Evolutionary conservation across 2,888 invertebrate genomes (phyloP), one percentile per base, ranked within the genome.

Genomic region (Yponomeuta sedellus): DNA sequence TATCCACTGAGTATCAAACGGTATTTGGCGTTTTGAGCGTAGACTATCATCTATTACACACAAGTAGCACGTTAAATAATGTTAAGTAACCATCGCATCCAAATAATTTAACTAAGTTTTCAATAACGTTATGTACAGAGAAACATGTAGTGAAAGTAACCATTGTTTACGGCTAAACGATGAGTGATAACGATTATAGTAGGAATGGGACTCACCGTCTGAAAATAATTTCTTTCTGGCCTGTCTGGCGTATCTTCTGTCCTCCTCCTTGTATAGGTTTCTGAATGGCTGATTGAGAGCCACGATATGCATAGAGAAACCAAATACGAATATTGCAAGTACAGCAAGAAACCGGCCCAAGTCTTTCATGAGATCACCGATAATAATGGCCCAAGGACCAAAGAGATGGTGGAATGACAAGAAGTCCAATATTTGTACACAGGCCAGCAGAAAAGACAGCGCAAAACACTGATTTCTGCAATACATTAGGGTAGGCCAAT

Each of bases 381-480:
- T 99, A 83, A 99, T 99, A 80, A 99, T 99, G 44, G 99, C 99
- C 99, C 99, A 99, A 0, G 99, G 99, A 63, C 99, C 99, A 82
- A 99, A 99, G 22, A 99, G 93, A 88, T 99, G 98, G 86, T 99
- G 99, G 83, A 99, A 99, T 28, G 99, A 99, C 64, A 99, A 92
- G 85, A 99, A 99, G 91, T 98, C 98, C 78, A 99, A 92, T 77
- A 99, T 97, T 90, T 99, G 98, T 64, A 99, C 98, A 89, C 99
- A 99, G 66, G 98, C 98, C 75, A 99, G 92, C 69, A 99, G 93
- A 82, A 99, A 96, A 67, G 98, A 97, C 78, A 99, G 92, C 0
- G 99, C 99, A 79, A 99, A 97, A 79, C 99, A 94, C 86, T 99
- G 99, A 90, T 99, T 99, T 70, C 99, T 94, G 74, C 98, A 94